Percentiles rank a stretch among this genome's conserved stretches.
Evolutionary conservation across 2,888 invertebrate species (phyloP).

Genomic region (Drosophila hamatofila): DNA sequence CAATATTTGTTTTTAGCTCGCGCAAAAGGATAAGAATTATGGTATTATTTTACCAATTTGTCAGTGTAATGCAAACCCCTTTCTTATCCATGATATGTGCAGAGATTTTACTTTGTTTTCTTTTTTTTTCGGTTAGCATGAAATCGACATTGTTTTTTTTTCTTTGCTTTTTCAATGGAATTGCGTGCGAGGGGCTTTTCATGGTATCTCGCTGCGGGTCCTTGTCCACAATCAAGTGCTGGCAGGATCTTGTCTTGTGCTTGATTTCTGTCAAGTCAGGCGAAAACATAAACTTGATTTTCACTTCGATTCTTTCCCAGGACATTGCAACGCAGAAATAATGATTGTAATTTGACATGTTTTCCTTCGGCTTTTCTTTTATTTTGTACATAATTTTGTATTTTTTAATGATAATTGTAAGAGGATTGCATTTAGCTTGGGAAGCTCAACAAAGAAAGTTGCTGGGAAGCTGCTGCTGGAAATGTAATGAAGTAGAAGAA

Average conservation of each 20-base stretch:
- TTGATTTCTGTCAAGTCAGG: conserved; percentile 76
- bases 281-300: conserved; percentile 62
- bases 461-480: background rate
- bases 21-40: conserved; percentile 75
- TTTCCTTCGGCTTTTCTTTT: conserved; percentile 18
- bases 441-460: conserved; percentile 28
- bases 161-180: conserved; percentile 53
- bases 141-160: conserved; percentile 52
- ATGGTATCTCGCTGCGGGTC: conserved; percentile 40
- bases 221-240: conserved; percentile 59
- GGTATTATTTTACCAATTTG: conserved; percentile 80
- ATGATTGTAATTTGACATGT: conserved; percentile 57
- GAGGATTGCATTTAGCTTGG: conserved; percentile 50
- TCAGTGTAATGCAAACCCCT: conserved; percentile 74
- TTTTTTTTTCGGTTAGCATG: conserved; percentile 53
- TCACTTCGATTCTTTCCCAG: conserved; percentile 56
- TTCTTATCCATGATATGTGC: conserved; percentile 52
- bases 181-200: conserved; percentile 11
- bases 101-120: conserved; percentile 17
- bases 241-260: conserved; percentile 34
- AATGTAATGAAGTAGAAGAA: background rate
- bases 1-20: conserved; percentile 76
- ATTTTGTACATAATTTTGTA: background rate
- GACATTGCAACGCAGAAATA: conserved; percentile 34
- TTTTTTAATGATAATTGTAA: conserved; percentile 35